phyloP scores from a whole-genome alignment of 2,797 vertebrate species.

The Euphonia xanthogaster region DNA sequence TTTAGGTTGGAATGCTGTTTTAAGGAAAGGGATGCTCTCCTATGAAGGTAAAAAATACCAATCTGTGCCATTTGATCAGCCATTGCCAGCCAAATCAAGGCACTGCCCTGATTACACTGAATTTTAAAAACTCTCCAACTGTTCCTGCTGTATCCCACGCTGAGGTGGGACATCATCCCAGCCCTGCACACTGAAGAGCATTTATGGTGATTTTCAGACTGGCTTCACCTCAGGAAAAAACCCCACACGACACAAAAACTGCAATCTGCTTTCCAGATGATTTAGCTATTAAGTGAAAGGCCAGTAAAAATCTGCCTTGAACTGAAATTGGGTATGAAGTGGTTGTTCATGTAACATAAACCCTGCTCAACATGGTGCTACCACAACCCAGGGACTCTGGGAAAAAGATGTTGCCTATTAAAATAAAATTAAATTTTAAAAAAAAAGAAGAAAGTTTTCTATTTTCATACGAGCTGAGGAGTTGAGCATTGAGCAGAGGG shows the following conservation, averaged over 20 bases:
- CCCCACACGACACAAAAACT: background rate
- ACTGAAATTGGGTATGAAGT: background rate
- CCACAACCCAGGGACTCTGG: background rate
- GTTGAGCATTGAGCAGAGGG: background rate
- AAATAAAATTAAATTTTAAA: background rate
- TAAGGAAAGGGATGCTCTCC: background rate
- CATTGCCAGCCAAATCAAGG: background rate
- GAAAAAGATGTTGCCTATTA: background rate
- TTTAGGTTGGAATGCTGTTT: background rate
- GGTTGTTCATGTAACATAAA: background rate
- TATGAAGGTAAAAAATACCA: background rate
- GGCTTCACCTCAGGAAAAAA: background rate
- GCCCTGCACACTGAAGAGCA: background rate
- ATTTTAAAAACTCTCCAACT: background rate
- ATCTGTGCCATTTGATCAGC: accelerated
- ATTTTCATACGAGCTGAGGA: background rate
- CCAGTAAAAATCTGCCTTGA: background rate
- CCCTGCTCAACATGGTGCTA: background rate
- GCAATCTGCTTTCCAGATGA: background rate
- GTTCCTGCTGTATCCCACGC: background rate
- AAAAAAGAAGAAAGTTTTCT: background rate
- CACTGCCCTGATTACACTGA: background rate
- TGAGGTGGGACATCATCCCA: background rate
- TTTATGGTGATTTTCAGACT: background rate
- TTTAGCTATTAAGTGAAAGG: background rate